phyloP scores from a whole-genome alignment of 2,113 vertebrate species.

The Spizaetus ornatus region DNA sequence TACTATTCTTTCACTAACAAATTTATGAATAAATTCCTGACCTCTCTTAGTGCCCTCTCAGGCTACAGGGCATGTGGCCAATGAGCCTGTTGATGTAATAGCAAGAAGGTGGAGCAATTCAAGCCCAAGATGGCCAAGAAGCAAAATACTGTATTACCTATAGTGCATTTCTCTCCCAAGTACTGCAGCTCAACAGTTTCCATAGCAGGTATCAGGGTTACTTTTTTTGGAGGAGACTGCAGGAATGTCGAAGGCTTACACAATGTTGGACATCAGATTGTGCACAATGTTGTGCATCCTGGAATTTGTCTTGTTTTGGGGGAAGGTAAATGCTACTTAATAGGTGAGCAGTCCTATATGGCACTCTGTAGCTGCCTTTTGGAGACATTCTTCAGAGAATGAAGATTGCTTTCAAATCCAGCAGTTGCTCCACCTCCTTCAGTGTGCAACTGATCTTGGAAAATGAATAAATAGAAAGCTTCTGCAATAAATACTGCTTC shows the following conservation, averaged over 20 bases:
- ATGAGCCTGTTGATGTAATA: not conserved
- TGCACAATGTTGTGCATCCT: not conserved
- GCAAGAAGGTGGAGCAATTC: not conserved
- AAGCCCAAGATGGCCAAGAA: not conserved
- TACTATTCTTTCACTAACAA: not conserved
- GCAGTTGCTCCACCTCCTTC: not conserved
- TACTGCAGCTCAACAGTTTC: not conserved
- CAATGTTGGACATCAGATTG: fast-evolving
- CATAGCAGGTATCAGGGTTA: not conserved
- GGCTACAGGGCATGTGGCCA: not conserved
- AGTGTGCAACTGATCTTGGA: not conserved
- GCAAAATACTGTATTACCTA: not conserved
- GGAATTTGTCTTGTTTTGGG: not conserved
- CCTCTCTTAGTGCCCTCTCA: not conserved
- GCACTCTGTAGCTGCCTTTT: not conserved
- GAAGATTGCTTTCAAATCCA: not conserved
- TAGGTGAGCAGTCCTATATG: not conserved
- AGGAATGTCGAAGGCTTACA: not conserved
- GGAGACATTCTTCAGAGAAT: not conserved
- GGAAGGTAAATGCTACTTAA: not conserved
- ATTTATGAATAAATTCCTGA: not conserved
- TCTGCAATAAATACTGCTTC: conserved; percentile 30
- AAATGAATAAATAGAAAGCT: conserved; percentile 29
- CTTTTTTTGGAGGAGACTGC: not conserved
- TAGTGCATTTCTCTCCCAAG: not conserved